Evolutionary conservation across 2,888 invertebrate genomes (phyloP), one percentile per base, ranked within the genome.

Genomic region (Orchestes rusci): DNA sequence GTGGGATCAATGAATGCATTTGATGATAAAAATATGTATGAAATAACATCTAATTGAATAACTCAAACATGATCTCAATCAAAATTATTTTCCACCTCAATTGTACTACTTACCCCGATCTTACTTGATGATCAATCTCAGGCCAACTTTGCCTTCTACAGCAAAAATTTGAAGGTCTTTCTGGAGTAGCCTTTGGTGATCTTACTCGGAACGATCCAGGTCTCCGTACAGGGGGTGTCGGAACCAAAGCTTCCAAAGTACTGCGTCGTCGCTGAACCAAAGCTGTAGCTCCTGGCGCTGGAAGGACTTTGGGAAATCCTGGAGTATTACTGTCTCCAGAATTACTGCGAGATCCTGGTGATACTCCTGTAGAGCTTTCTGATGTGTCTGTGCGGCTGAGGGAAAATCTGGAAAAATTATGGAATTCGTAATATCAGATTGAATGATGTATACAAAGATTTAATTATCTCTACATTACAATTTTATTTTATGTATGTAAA

Each of bases 61-160:
- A n/a, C n/a, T n/a, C n/a, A n/a, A n/a, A n/a, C n/a, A n/a, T n/a
- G n/a, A n/a, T n/a, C n/a, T n/a, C n/a, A n/a, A n/a, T n/a, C n/a
- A n/a, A n/a, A n/a, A n/a, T n/a, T n/a, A n/a, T n/a, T n/a, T n/a
- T n/a, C n/a, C n/a, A n/a, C n/a, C n/a, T n/a, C n/a, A n/a, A n/a
- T n/a, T n/a, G n/a, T n/a, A n/a, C n/a, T n/a, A 70, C 79, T 80
- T 70, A 87, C 88, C 88, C 87, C 4, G 87, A 87, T 54, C 83
- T 81, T 34, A 86, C 83, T 52, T 84, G 82, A 59, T 82, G 84
- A 67, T 88, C 87, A 46, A 88, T 82, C 68, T 88, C 88, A 5
- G 87, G 88, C 88, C 88, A 88, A 23, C 86, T 86, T 23, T 82
- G 74, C 34, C 87, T 74, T 38, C 88, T 73, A 54, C 82, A 80